These are phyloP conservation scores for Xestia xanthographa DNA, from an alignment of 2,888 invertebrate species.

Conservation along the genomic window DNA sequence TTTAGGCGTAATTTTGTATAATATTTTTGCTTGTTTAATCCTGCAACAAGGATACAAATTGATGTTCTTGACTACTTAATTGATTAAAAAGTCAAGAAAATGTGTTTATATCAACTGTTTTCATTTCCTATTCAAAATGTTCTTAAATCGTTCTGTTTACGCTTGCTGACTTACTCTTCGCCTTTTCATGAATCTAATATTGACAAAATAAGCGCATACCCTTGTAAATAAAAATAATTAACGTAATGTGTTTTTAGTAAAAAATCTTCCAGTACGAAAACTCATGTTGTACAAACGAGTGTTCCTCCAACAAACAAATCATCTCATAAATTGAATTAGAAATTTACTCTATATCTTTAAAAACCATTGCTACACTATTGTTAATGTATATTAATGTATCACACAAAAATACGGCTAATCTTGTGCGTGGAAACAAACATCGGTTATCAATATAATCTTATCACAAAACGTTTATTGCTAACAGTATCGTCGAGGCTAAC, in stretches of 20 bases:
- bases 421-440: slow-evolving; percentile 82
- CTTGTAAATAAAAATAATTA: slow-evolving; percentile 34
- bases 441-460: slow-evolving; percentile 77
- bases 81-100: slow-evolving; percentile 6
- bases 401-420: slow-evolving; percentile 67
- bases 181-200: slow-evolving; percentile 13
- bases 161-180: not conserved
- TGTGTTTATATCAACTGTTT: slow-evolving; percentile 1
- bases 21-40: not conserved
- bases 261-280: slow-evolving; percentile 22
- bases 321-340: slow-evolving; percentile 56
- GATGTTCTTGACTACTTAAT: slow-evolving; percentile 9
- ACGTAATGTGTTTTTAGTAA: slow-evolving; percentile 19
- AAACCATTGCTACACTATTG: slow-evolving; percentile 61
- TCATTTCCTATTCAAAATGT: not conserved
- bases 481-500: slow-evolving; percentile 76
- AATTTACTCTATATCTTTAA: slow-evolving; percentile 54
- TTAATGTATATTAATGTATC: slow-evolving; percentile 65
- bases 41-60: not conserved
- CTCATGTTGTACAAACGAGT: slow-evolving; percentile 35
- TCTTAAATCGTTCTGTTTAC: not conserved
- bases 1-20: not conserved
- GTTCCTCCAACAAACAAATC: slow-evolving; percentile 45
- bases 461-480: slow-evolving; percentile 89
- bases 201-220: slow-evolving; percentile 27